Percentiles rank a stretch among this genome's conserved stretches.
Evolutionary conservation across 2,113 vertebrate genomes (phyloP).

Genomic region (Isichthys henryi): DNA sequence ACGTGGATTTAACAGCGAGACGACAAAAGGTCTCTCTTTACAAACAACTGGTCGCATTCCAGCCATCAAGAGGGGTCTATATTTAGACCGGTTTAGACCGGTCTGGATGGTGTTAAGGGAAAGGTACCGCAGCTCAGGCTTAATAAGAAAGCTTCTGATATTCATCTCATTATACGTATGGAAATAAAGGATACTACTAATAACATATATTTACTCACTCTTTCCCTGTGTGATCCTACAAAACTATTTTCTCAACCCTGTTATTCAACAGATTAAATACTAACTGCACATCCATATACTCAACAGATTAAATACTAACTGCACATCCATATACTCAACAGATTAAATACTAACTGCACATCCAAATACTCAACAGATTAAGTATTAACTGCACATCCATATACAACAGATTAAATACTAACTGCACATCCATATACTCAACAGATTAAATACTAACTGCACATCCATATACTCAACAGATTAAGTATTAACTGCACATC

Average conservation of each 20-base stretch:
- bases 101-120: neutral
- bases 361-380: too few relatives aligned
- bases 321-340: neutral
- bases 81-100: neutral
- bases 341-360: too few relatives aligned
- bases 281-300: neutral
- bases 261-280: neutral
- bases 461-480: neutral
- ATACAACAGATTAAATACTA: neutral
- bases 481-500: too few relatives aligned
- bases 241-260: neutral
- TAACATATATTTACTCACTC: neutral
- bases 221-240: neutral
- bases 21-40: neutral
- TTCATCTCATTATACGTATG: neutral
- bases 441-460: too few relatives aligned
- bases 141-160: neutral
- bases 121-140: neutral
- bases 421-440: neutral
- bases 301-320: too few relatives aligned
- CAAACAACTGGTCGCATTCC: slow-evolving; percentile 17
- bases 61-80: neutral
- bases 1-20: neutral
- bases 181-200: neutral
- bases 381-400: too few relatives aligned